Percentiles rank a stretch among this genome's conserved stretches.
Conservation (phyloP, 2,888 invertebrate species). For the Campoplex capitator region DNA sequence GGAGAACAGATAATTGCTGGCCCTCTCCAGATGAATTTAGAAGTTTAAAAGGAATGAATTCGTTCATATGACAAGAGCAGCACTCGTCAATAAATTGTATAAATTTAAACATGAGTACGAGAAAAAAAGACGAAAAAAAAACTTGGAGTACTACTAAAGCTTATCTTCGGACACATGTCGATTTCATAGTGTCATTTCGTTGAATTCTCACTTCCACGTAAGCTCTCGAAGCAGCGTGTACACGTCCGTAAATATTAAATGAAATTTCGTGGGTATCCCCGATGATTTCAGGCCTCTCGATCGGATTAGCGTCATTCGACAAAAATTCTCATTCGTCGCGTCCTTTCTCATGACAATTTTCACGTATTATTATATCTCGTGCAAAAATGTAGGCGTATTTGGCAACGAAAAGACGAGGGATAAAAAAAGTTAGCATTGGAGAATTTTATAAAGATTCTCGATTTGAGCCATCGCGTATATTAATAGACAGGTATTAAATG, state of each 20-base stretch:
- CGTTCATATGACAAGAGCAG: background rate
- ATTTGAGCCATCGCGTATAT: constrained; percentile 48
- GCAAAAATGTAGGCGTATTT: constrained; percentile 33
- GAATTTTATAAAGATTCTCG: constrained; percentile 37
- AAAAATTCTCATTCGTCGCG: constrained; percentile 37
- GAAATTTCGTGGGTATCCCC: constrained; percentile 25
- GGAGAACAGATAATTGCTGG: background rate
- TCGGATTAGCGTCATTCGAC: constrained; percentile 62
- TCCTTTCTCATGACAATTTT: constrained; percentile 25
- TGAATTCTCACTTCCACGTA: constrained; percentile 34
- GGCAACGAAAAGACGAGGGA: background rate
- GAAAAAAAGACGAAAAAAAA: constrained; percentile 17
- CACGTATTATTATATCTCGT: constrained; percentile 21
- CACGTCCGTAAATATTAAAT: constrained; percentile 2
- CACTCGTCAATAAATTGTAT: background rate
- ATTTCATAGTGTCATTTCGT: constrained; percentile 49
- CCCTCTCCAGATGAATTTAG: background rate
- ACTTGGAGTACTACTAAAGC: constrained; percentile 20
- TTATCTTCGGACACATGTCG: constrained; percentile 52
- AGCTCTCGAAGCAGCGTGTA: constrained; percentile 25
- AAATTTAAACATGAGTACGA: background rate
- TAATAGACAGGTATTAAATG: constrained; percentile 58
- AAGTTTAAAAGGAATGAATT: background rate
- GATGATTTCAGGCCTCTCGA: constrained; percentile 30
- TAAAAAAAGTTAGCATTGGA: constrained; percentile 18